These are phyloP conservation scores for Spilarctia lutea DNA, from an alignment of 2,888 invertebrate species.

Conservation along the genomic window DNA sequence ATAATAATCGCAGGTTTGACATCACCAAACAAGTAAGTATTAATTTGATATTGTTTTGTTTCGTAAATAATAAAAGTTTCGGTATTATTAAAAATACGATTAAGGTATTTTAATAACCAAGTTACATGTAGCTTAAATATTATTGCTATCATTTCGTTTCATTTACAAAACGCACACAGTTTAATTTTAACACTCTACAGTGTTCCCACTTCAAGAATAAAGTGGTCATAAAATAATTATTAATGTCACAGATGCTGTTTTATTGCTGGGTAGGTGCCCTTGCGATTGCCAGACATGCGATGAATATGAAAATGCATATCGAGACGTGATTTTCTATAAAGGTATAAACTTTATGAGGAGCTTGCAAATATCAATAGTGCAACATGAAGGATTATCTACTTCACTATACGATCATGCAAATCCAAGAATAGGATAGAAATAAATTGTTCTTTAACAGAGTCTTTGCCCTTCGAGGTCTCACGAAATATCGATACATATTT, in stretches of 20 bases:
- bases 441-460: slow-evolving; percentile 65
- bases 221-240: slow-evolving; percentile 33
- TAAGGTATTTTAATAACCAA: background rate
- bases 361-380: slow-evolving; percentile 72
- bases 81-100: background rate
- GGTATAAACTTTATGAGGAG: slow-evolving; percentile 67
- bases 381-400: slow-evolving; percentile 74
- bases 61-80: background rate
- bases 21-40: background rate
- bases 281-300: slow-evolving; percentile 35
- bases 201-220: slow-evolving; percentile 11
- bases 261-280: slow-evolving; percentile 23
- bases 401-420: slow-evolving; percentile 69
- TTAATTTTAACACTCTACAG: background rate
- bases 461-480: slow-evolving; percentile 55
- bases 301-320: slow-evolving; percentile 52
- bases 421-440: slow-evolving; percentile 71
- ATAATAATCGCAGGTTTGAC: background rate
- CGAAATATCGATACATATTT: slow-evolving; percentile 48
- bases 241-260: slow-evolving; percentile 47
- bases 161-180: background rate
- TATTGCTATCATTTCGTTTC: background rate
- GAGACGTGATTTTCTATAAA: slow-evolving; percentile 62
- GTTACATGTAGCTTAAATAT: background rate
- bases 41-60: background rate